phyloP scores from a whole-genome alignment of 2,113 vertebrate genomes.

The Engystomops pustulosus region DNA sequence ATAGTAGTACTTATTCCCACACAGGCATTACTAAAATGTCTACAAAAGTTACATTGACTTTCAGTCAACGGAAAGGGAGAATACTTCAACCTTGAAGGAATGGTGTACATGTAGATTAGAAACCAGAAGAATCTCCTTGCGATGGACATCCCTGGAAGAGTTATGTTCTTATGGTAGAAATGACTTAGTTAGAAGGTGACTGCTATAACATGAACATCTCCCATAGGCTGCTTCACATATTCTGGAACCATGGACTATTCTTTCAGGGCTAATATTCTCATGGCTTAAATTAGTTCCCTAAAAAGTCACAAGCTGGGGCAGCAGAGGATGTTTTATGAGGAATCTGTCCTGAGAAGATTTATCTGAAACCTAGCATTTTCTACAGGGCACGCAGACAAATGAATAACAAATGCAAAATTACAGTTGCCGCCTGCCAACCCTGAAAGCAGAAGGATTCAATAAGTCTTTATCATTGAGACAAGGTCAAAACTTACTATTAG shows the following conservation, averaged over 20 bases:
- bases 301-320: constrained; percentile 36
- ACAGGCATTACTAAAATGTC: background rate
- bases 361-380: constrained; percentile 46
- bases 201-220: constrained; percentile 25
- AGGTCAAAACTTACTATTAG: constrained; percentile 55
- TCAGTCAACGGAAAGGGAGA: background rate
- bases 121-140: constrained; percentile 13
- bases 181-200: constrained; percentile 30
- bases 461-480: constrained; percentile 58
- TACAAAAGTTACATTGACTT: background rate
- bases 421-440: constrained; percentile 45
- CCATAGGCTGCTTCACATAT: constrained; percentile 9
- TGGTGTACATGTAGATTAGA: constrained; percentile 5
- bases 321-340: constrained; percentile 55
- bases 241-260: background rate
- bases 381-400: constrained; percentile 52
- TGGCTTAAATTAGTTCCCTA: constrained; percentile 41
- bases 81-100: background rate
- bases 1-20: background rate
- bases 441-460: constrained; percentile 53
- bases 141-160: constrained; percentile 25
- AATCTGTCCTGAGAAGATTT: constrained; percentile 58
- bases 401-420: constrained; percentile 59
- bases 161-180: constrained; percentile 32
- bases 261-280: constrained; percentile 32